Evolutionary conservation across 2,888 invertebrate genomes (phyloP).

Genomic region (Diploptera punctata): DNA sequence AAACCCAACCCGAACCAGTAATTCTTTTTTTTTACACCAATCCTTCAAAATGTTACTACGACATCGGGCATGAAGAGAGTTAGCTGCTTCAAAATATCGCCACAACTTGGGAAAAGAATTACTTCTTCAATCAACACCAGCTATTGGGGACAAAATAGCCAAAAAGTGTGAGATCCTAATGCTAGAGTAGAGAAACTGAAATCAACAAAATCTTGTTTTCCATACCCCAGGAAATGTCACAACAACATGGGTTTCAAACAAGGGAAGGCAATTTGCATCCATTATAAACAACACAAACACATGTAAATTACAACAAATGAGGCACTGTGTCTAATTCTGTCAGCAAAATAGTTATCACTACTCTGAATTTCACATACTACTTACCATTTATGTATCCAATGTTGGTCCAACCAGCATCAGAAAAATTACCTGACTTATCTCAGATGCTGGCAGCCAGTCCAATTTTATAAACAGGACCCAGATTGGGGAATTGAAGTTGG

Average conservation of each 20-base stretch:
- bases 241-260: not conserved
- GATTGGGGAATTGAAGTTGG: not conserved
- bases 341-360: not conserved
- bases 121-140: too few species aligned
- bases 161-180: too few species aligned
- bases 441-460: not conserved
- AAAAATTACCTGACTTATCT: not conserved
- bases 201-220: not conserved
- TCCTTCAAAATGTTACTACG: too few species aligned
- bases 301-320: not conserved
- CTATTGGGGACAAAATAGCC: not conserved
- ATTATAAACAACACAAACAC: not conserved
- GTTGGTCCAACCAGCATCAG: not conserved
- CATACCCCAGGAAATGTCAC: not conserved
- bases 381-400: not conserved
- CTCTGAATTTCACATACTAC: not conserved
- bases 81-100: too few species aligned
- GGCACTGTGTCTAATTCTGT: not conserved
- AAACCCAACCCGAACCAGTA: too few species aligned
- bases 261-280: not conserved
- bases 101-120: too few species aligned
- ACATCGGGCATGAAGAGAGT: too few species aligned
- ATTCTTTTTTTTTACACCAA: too few species aligned
- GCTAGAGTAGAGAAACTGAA: not conserved
- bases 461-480: not conserved